These are phyloP conservation scores for Channa argus DNA, from an alignment of 2,113 vertebrate species.

Conservation along the genomic window DNA sequence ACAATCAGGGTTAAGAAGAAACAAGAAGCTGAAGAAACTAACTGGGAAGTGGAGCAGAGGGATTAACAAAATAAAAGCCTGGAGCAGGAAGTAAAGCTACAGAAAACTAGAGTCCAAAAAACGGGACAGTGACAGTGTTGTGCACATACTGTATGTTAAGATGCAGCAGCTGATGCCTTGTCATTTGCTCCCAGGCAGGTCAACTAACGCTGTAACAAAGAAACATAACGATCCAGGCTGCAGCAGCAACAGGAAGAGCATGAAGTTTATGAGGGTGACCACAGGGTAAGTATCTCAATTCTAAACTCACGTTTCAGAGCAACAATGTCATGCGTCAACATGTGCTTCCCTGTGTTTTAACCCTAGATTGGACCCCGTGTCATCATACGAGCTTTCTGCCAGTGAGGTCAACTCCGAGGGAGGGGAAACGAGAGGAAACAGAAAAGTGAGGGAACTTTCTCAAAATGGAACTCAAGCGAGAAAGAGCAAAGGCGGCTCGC, in stretches of 20 bases:
- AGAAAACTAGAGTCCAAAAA: too few species aligned
- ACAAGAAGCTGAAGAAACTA: too few species aligned
- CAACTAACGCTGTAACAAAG: conserved; percentile 86
- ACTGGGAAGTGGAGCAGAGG: too few species aligned
- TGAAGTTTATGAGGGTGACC: conserved; percentile 90
- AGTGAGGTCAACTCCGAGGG: conserved; percentile 41
- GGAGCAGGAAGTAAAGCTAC: too few species aligned
- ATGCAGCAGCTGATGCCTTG: background rate
- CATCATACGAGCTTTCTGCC: conserved; percentile 33
- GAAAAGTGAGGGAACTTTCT: conserved; percentile 42
- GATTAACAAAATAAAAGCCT: too few species aligned
- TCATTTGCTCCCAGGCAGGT: conserved; percentile 78
- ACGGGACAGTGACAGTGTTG: background rate
- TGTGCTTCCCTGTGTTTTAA: background rate
- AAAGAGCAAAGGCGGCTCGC: conserved; percentile 50
- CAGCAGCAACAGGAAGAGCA: conserved; percentile 88
- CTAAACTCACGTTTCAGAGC: background rate
- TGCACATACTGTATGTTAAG: background rate
- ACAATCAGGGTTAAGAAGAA: too few species aligned
- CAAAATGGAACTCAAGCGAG: conserved; percentile 38
- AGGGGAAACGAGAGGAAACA: conserved; percentile 46
- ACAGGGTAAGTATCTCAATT: conserved; percentile 84
- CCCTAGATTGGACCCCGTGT: conserved; percentile 63
- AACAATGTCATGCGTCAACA: background rate
- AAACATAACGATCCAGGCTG: conserved; percentile 87